Percentiles rank a stretch among this genome's conserved stretches.
Evolutionary conservation across 1,140 invertebrate species (phyloP).

Genomic region (Cyrtorhinus lividipennis): DNA sequence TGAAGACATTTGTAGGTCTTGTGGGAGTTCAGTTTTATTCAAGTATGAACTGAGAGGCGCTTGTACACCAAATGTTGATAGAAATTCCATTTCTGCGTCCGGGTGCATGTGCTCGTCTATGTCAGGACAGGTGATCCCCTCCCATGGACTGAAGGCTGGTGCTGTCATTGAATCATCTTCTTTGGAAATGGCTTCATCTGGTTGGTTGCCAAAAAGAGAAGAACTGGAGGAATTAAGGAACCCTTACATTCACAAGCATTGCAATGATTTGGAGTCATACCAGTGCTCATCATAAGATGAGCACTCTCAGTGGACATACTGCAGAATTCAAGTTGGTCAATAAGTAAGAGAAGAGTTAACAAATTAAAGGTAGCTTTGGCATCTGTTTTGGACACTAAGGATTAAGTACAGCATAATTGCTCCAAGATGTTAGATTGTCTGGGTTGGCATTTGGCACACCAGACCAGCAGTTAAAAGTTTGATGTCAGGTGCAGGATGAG

Average conservation of each 20-base stretch:
- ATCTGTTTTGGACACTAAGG: background rate
- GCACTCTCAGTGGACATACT: background rate
- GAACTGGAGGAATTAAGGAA: background rate
- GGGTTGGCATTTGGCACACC: too few relatives aligned
- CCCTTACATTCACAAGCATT: background rate
- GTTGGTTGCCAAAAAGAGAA: too few relatives aligned
- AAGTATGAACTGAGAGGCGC: background rate
- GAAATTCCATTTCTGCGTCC: background rate
- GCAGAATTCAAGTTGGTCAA: background rate
- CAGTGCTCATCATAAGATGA: background rate
- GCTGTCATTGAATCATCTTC: background rate
- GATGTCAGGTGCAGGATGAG: too few relatives aligned
- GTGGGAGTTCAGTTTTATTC: background rate
- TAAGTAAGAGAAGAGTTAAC: background rate
- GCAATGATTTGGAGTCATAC: background rate
- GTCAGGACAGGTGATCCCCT: background rate
- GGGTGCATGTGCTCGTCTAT: constrained; percentile 1
- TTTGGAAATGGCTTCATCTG: background rate
- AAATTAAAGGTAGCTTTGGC: background rate
- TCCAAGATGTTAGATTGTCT: too few relatives aligned
- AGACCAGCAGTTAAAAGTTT: too few relatives aligned
- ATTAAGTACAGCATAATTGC: too few relatives aligned
- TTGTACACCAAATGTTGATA: background rate
- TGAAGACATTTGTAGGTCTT: background rate
- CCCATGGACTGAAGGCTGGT: background rate